Evolutionary conservation across 2,888 invertebrate species (phyloP), one percentile per base, ranked within the genome.

Genomic region (Platycheirus rosarum): DNA sequence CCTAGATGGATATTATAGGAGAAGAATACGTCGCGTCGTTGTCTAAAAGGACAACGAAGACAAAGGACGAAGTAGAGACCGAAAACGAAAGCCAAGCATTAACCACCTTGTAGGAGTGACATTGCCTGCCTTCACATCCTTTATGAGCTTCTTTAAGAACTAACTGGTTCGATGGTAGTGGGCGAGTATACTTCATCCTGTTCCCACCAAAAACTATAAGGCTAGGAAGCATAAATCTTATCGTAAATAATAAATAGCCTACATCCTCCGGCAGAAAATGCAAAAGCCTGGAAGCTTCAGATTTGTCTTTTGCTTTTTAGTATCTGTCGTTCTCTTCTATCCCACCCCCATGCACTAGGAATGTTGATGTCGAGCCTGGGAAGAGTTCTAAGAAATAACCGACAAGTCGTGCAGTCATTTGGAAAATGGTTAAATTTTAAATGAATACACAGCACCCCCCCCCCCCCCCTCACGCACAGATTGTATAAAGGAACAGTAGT

Each of bases 181-280:
- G 23, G 14, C 29, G 13, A n/a, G n/a, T n/a, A n/a, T 11, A 55
- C 26, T 11, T 26, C 46, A 14, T 55, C 13, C 35, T 35, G 32
- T 37, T 26, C 40, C 26, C 8, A 6, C 13, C 32, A 44, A 16
- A 26, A 40, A 44, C 79, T 49, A 37, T 73, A 37, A 66, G 49
- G 29, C 46, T 18, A 55, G 40, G 55, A 60, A 40, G 69, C 75
- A 75, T 79, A 79, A 65, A 80, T 80, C 79, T 70, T 70, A 80
- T 69, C 69, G 44, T 44, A 75, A 70, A 69, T 80, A 75, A 80
- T 75, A 80, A 80, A 80, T 80, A 69, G 79, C 51, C 75, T 80
- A 69, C 79, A 69, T 79, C 57, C 69, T 40, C 13, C 29, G 42
- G 48, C 48, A 62, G 40, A 60, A 44, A 42, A 66, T 48, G 68